Evolutionary conservation across 64 coral and sea anemone genomes (phyloP).

Genomic region (Cladopsammia gracilis): DNA sequence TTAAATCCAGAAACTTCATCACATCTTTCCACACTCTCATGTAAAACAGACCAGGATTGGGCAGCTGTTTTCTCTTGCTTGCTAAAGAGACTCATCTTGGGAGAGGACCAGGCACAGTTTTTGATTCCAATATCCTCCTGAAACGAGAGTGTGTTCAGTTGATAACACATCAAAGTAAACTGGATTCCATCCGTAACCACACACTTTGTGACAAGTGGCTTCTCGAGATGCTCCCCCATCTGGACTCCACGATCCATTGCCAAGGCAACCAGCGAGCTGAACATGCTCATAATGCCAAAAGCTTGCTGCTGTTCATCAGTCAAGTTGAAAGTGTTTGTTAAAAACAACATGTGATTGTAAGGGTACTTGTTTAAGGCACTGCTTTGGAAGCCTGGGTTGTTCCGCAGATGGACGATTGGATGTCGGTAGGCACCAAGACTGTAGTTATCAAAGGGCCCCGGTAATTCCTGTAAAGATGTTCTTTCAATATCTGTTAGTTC

Average conservation of each 20-base stretch:
- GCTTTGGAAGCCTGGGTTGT: conserved; percentile 88
- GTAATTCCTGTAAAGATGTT: conserved; percentile 47
- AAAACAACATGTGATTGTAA: conserved; percentile 79
- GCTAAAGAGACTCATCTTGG: conserved; percentile 50
- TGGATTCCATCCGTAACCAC: conserved; percentile 82
- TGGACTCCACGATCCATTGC: conserved; percentile 67
- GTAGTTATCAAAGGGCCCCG: conserved; percentile 87
- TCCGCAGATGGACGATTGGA: conserved; percentile 93
- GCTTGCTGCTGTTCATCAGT: conserved; percentile 69
- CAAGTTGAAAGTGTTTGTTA: conserved; percentile 69
- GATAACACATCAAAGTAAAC: conserved; percentile 90
- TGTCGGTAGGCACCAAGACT: conserved; percentile 83
- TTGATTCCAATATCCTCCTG: conserved; percentile 96
- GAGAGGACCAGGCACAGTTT: conserved; percentile 85
- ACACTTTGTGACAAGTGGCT: conserved; percentile 87
- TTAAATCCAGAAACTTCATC: conserved; percentile 43
- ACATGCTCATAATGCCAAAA: conserved; percentile 93
- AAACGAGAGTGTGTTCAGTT: conserved; percentile 94
- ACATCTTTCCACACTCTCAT: conserved; percentile 60
- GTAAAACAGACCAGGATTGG: conserved; percentile 33
- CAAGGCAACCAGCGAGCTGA: conserved; percentile 75
- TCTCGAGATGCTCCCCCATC: conserved; percentile 77
- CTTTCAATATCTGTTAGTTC: conserved; percentile 69
- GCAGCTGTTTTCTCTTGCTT: conserved; percentile 34
- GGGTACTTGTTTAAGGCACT: conserved; percentile 63